Conservation (phyloP, 2,888 invertebrate species). For the Pyrgus malvae region DNA sequence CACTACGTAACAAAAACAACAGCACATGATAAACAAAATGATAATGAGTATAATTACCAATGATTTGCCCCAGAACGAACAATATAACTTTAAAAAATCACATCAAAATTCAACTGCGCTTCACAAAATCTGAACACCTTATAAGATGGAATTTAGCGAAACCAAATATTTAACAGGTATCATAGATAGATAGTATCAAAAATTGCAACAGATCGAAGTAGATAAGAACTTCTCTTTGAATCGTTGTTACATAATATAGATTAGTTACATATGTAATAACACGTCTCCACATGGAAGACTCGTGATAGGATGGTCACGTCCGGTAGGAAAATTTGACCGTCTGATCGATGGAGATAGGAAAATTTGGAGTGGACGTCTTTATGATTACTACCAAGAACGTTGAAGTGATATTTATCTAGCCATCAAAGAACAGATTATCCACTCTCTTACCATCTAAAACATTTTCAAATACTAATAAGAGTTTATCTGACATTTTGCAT, state of each 20-base stretch:
- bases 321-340: constrained; percentile 18
- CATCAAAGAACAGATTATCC: too few species aligned
- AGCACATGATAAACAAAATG: not conserved
- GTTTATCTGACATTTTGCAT: too few species aligned
- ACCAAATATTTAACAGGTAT: not conserved
- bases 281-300: constrained; percentile 13
- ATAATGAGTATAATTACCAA: not conserved
- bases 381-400: too few species aligned
- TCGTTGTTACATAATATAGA: not conserved
- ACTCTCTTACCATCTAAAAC: too few species aligned
- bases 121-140: not conserved
- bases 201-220: constrained; percentile 6
- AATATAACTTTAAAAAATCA: not conserved
- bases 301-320: constrained; percentile 3
- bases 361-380: not conserved
- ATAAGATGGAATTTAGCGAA: not conserved
- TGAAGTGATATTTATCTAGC: too few species aligned
- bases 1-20: too few species aligned
- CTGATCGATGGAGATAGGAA: not conserved
- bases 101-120: not conserved
- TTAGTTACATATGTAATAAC: not conserved
- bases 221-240: not conserved
- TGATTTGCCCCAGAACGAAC: not conserved
- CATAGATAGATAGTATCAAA: not conserved
- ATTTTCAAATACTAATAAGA: too few species aligned